A percentile compares a stretch with the other conserved stretches of the same genome.
Conservation (phyloP, 2,797 vertebrate species). For the Poecile montanus region DNA sequence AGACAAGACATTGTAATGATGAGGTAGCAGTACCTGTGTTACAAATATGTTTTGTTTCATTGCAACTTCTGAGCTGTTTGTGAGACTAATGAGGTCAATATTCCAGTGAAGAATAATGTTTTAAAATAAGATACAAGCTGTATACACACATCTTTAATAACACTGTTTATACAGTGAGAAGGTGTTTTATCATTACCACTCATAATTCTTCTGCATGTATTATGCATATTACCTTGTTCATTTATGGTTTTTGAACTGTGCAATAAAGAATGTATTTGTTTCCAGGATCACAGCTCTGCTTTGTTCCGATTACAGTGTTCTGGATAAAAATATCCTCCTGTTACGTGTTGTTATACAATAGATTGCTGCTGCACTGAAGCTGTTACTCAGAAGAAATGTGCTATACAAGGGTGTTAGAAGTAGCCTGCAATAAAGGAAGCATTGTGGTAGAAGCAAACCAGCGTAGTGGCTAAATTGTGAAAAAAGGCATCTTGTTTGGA, state of each 20-base stretch:
- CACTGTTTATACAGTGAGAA: constrained; percentile 13
- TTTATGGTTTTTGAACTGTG: constrained; percentile 22
- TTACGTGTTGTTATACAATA: constrained; percentile 41
- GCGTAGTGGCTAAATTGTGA: constrained; percentile 49
- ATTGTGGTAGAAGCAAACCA: constrained; percentile 48
- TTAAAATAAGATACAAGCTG: not conserved
- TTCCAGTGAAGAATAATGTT: not conserved
- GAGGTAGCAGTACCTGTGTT: not conserved
- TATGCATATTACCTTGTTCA: constrained; percentile 29
- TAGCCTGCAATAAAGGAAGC: constrained; percentile 48
- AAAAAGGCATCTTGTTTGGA: constrained; percentile 75
- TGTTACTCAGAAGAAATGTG: constrained; percentile 64
- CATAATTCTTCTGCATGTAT: constrained; percentile 39
- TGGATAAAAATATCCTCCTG: constrained; percentile 57
- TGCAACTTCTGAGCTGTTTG: not conserved
- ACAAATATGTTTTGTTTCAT: not conserved
- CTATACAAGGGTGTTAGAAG: constrained; percentile 54
- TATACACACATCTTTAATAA: not conserved
- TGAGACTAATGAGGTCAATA: not conserved
- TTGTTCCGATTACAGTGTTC: constrained; percentile 20
- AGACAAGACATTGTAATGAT: not conserved
- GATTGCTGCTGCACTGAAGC: constrained; percentile 48
- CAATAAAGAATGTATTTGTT: constrained; percentile 52
- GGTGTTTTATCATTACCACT: not conserved
- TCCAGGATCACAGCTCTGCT: constrained; percentile 61